Evolutionary conservation across 2,888 invertebrate species (phyloP).

Genomic region (Phaedon cochleariae): DNA sequence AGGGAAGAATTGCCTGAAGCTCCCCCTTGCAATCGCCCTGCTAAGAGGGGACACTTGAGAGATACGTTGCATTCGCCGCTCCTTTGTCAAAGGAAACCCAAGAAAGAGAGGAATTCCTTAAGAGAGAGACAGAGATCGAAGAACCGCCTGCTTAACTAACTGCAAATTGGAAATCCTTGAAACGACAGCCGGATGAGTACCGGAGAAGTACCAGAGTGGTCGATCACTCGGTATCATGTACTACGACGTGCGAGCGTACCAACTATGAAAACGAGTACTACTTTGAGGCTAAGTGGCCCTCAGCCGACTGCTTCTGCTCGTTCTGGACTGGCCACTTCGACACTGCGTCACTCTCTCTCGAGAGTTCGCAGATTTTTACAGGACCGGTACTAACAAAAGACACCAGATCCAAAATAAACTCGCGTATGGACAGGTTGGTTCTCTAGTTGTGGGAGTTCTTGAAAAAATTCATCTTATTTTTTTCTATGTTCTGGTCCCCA

Average conservation of each 20-base stretch:
- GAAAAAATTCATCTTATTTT: too few relatives aligned
- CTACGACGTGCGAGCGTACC: constrained; percentile 29
- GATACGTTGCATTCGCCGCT: constrained; percentile 24
- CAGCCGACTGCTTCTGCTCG: constrained; percentile 10
- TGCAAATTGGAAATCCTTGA: constrained; percentile 41
- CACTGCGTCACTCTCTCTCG: constrained; percentile 21
- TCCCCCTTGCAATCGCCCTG: too few relatives aligned
- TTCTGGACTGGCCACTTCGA: constrained; percentile 18
- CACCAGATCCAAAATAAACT: not conserved
- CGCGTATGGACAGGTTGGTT: not conserved
- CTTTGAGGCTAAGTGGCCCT: constrained; percentile 20
- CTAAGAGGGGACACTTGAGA: constrained; percentile 18
- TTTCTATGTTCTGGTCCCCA: too few relatives aligned
- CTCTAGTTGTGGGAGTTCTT: too few relatives aligned
- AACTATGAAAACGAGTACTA: constrained; percentile 28
- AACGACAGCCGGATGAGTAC: constrained; percentile 38
- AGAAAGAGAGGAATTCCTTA: constrained; percentile 42
- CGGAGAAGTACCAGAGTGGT: constrained; percentile 35
- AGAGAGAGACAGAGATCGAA: constrained; percentile 29
- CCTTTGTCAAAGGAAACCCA: constrained; percentile 41
- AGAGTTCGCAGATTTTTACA: constrained; percentile 19
- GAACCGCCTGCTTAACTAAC: constrained; percentile 37
- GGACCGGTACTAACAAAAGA: constrained; percentile 14
- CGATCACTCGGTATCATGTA: constrained; percentile 31
- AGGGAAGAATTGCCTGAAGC: not conserved